Conservation (phyloP, 2,113 vertebrate genomes). For the Rhineura floridana region DNA sequence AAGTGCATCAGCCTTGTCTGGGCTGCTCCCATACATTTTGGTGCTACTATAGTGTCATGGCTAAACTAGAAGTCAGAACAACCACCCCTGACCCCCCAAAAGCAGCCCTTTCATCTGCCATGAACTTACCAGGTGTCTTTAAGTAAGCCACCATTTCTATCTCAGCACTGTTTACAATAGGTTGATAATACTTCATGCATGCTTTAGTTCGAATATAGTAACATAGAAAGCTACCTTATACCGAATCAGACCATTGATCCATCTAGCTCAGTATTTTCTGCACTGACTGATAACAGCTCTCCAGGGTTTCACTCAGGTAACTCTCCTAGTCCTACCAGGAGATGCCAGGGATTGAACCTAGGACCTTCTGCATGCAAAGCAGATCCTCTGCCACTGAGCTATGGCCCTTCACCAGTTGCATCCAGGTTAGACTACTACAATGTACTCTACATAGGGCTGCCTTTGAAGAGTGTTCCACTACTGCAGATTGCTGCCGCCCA, state of each 20-base stretch:
- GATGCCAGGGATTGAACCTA: too few relatives aligned
- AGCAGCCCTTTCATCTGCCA: background rate
- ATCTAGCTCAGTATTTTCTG: too few relatives aligned
- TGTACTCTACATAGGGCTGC: background rate
- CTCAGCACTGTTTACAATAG: background rate
- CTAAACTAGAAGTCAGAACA: background rate
- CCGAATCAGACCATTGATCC: too few relatives aligned
- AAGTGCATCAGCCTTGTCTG: background rate
- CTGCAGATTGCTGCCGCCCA: background rate
- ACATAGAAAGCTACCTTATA: too few relatives aligned
- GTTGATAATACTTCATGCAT: too few relatives aligned
- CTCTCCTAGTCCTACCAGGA: too few relatives aligned
- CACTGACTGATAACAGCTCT: too few relatives aligned
- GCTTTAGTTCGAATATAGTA: too few relatives aligned
- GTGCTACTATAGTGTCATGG: background rate
- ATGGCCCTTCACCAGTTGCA: too few relatives aligned
- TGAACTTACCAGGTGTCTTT: background rate
- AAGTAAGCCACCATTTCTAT: background rate
- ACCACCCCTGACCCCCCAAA: background rate
- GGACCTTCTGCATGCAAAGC: too few relatives aligned
- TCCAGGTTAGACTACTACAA: background rate
- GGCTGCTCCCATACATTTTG: background rate
- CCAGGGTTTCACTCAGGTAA: too few relatives aligned
- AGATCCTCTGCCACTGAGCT: too few relatives aligned
- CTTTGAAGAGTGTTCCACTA: background rate